Base-by-base conservation (phyloP, 2,888 invertebrate genomes). In the Marasmarcha lunaedactyla region DNA sequence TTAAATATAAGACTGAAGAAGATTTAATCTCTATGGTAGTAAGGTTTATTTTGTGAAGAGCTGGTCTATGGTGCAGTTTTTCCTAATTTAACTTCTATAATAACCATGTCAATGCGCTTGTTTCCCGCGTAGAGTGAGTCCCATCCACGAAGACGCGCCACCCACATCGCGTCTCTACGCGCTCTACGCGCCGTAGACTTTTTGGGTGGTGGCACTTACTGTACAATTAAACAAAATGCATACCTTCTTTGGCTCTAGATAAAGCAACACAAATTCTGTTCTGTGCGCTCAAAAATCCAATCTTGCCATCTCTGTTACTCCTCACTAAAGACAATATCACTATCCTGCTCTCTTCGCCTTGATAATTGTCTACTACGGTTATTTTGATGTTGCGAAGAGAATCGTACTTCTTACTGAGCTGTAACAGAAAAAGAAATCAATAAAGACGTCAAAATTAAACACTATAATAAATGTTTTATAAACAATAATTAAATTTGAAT, bases 291-390 rank as follows among this genome's bases (percentile, higher is more conserved):
- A 93, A 70, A 63, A 92, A 93, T 0, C 93, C 93, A 46, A 92
- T 89, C 42, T 84, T 86, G 36, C 84, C 84, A 9, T 87, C 81
- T 34, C 67, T 61, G 69, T 92, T 93, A 57, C 89, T 93, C 56
- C 94, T 85, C 0, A 94, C 94, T 10, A 94, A 65, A 0, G 93
- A 93, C 43, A 94, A 67, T 47, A 94, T 81, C 38, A 94, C 89
- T 54, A 94, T 91, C 58, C 88, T 88, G 57, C 87, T 89, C 76
- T 93, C 93, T 56, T 92, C 89, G 0, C 94, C 93, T 74, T 94
- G 94, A 55, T 87, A 94, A 59, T 91, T 92, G 61, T 94, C 93
- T 1, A 93, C 89, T 1, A 88, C 88, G 0, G 88, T 85, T 13
- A 91, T 85, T 45, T 85, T 76, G 4, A 91, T 84, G 30, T 85